Conservation (phyloP, 2,888 invertebrate genomes). For the Chaetogeoica ovagalla region DNA sequence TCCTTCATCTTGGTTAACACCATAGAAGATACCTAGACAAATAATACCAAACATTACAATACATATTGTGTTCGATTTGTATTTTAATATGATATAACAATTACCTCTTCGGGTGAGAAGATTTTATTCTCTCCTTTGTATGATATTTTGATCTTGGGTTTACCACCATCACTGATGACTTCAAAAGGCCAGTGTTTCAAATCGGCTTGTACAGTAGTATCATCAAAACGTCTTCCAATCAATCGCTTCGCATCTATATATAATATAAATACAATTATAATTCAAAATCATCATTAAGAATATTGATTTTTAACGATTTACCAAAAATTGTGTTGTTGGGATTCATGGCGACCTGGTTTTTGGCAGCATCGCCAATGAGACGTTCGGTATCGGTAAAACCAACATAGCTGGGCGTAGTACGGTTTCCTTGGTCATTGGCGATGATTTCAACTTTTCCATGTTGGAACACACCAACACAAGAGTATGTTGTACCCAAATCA, state of each 20-base stretch:
- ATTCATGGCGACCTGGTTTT: conserved; percentile 74
- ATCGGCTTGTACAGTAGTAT: conserved; percentile 84
- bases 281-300: not conserved
- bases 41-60: not conserved
- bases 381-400: conserved; percentile 79
- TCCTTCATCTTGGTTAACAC: conserved; percentile 92
- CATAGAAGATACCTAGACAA: conserved; percentile 70
- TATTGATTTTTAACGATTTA: conserved; percentile 59
- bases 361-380: conserved; percentile 66
- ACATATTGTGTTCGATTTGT: conserved; percentile 78
- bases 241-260: conserved; percentile 81
- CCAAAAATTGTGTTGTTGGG: conserved; percentile 85
- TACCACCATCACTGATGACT: conserved; percentile 76
- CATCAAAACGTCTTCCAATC: conserved; percentile 71
- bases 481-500: conserved; percentile 85
- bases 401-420: conserved; percentile 83
- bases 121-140: conserved; percentile 87
- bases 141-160: conserved; percentile 79
- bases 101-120: conserved; percentile 89
- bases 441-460: conserved; percentile 71
- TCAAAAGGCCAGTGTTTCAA: conserved; percentile 94
- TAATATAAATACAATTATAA: conserved; percentile 58
- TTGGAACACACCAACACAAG: conserved; percentile 81
- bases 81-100: conserved; percentile 60
- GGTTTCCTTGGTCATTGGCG: conserved; percentile 84